Conservation (phyloP, 2,888 invertebrate species). For the Pachycephus smyrnensis region DNA sequence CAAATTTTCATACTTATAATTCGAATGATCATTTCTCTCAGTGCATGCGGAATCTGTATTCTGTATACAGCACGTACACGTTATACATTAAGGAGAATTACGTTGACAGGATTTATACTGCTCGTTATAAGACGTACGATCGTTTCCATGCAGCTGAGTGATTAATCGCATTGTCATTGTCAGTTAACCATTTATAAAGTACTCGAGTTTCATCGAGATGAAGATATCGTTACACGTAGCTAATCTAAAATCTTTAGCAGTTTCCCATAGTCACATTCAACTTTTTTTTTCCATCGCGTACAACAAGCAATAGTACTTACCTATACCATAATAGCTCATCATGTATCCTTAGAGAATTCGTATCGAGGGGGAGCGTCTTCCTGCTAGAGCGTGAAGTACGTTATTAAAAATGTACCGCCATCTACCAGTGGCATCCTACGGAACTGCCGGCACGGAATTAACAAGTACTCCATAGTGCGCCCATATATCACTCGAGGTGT, state of each 20-base stretch:
- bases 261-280: neutral
- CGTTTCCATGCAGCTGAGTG: neutral
- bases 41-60: neutral
- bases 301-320: neutral
- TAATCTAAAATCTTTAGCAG: neutral
- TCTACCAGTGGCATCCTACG: constrained; percentile 56
- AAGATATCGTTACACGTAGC: neutral
- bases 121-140: neutral
- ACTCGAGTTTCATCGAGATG: neutral
- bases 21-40: neutral
- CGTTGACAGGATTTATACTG: neutral
- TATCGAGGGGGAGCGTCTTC: constrained; percentile 1
- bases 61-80: neutral
- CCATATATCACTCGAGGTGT: constrained; percentile 59
- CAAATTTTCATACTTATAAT: neutral
- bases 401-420: constrained; percentile 60
- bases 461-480: constrained; percentile 57
- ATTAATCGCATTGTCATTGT: neutral
- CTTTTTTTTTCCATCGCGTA: neutral
- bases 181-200: neutral
- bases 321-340: neutral
- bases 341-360: neutral
- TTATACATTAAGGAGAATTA: neutral
- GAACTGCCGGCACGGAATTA: constrained; percentile 62
- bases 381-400: constrained; percentile 48